phyloP scores from a whole-genome alignment of 2,888 invertebrate species.

The Cosmorhoe ocellata region DNA sequence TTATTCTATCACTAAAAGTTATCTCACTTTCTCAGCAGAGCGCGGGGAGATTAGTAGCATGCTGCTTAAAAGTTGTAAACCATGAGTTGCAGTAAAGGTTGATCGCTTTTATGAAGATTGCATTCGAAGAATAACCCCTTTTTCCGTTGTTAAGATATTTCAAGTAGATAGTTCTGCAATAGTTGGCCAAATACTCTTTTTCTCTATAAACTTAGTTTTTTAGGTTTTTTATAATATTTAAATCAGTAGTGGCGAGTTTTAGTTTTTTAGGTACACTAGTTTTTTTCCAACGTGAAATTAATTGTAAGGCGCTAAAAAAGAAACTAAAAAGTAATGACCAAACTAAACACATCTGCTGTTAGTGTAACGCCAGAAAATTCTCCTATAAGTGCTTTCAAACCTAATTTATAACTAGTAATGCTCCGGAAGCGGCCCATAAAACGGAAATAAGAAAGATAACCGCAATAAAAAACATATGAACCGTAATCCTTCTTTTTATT shows the following conservation, averaged over 20 bases:
- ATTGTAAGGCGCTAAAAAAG: too few relatives aligned
- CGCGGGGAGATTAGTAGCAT: slow-evolving; percentile 13
- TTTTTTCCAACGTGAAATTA: too few relatives aligned
- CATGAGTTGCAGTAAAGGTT: slow-evolving; percentile 37
- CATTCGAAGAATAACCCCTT: slow-evolving; percentile 35
- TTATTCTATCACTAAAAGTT: slow-evolving; percentile 8
- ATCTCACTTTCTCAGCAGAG: slow-evolving; percentile 8
- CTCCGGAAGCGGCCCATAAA: slow-evolving; percentile 46
- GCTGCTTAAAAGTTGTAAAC: slow-evolving; percentile 39
- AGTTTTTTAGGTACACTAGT: too few relatives aligned
- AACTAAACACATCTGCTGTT: slow-evolving; percentile 28
- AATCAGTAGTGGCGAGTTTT: too few relatives aligned
- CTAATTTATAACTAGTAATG: slow-evolving; percentile 45
- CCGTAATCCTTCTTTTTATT: slow-evolving; percentile 49
- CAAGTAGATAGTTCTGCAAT: too few relatives aligned
- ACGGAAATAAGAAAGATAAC: slow-evolving; percentile 49
- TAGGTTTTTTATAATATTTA: slow-evolving; percentile 1
- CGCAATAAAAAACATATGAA: slow-evolving; percentile 53
- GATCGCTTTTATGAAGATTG: slow-evolving; percentile 46
- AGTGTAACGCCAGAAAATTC: slow-evolving; percentile 28
- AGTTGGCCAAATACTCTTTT: too few relatives aligned
- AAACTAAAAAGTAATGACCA: slow-evolving; percentile 20
- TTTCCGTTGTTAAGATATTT: slow-evolving; percentile 12
- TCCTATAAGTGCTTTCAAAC: slow-evolving; percentile 42
- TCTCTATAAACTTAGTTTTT: too few relatives aligned